Percentiles rank a stretch among this genome's conserved stretches.
These are phyloP conservation scores for Bombylius major DNA, from an alignment of 2,888 invertebrate genomes.

Conservation along the genomic window DNA sequence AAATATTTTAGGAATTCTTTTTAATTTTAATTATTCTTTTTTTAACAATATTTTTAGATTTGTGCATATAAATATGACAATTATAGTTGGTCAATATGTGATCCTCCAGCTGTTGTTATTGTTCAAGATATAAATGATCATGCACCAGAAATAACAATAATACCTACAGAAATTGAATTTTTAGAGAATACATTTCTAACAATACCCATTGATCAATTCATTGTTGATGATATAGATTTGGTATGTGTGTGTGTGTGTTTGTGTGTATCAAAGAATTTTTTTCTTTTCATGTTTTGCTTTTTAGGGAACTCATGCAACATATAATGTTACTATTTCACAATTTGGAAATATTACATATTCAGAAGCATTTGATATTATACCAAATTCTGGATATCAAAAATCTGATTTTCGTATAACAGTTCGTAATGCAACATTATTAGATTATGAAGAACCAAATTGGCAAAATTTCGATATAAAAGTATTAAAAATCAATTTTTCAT, in stretches of 20 bases:
- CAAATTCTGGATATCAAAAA: conserved; percentile 46
- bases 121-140: conserved; percentile 54
- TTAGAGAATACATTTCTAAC: conserved; percentile 43
- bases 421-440: conserved; percentile 40
- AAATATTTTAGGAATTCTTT: too few relatives aligned
- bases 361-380: conserved; percentile 47
- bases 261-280: too few relatives aligned
- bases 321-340: conserved; percentile 36
- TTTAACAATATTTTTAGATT: conserved; percentile 20
- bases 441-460: conserved; percentile 44
- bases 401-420: conserved; percentile 47
- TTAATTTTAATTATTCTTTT: too few relatives aligned
- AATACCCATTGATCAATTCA: conserved; percentile 38
- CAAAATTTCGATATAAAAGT: conserved; percentile 37
- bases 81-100: conserved; percentile 26
- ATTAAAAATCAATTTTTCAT: neutral
- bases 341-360: conserved; percentile 23
- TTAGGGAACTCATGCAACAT: conserved; percentile 48
- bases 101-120: conserved; percentile 37
- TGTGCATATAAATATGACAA: conserved; percentile 38
- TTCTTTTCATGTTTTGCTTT: conserved; percentile 5
- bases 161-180: conserved; percentile 34
- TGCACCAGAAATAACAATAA: conserved; percentile 40
- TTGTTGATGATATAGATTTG: conserved; percentile 43
- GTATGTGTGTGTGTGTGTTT: conserved; percentile 27